These are phyloP conservation scores for Esox lucius DNA, from an alignment of 2,797 vertebrate genomes.

Conservation along the genomic window DNA sequence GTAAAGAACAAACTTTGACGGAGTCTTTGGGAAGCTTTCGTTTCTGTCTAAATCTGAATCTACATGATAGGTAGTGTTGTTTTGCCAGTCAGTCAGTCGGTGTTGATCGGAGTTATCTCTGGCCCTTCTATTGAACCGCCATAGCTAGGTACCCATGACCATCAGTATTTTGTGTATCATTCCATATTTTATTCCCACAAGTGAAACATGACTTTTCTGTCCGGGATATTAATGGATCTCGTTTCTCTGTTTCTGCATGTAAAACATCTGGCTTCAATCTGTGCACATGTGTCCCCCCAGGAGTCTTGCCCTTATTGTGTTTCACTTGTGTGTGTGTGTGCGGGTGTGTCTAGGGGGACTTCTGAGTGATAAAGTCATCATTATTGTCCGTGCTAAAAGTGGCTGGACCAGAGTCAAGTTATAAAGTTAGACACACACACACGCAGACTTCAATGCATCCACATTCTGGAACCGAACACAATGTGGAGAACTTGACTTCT, in stretches of 20 bases:
- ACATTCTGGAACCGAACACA: constrained; percentile 23
- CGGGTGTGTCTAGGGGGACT: not conserved
- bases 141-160: not conserved
- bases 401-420: constrained; percentile 5
- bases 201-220: not conserved
- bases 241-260: constrained; percentile 38
- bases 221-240: constrained; percentile 51
- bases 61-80: constrained; percentile 52
- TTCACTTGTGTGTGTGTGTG: constrained; percentile 45
- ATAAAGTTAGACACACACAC: not conserved
- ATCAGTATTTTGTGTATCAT: constrained; percentile 18
- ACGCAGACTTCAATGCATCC: constrained; percentile 16
- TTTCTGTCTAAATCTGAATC: constrained; percentile 54
- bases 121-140: not conserved
- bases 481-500: not conserved
- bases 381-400: not conserved
- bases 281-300: constrained; percentile 33
- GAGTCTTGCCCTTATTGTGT: constrained; percentile 55
- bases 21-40: constrained; percentile 42
- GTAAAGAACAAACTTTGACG: constrained; percentile 35
- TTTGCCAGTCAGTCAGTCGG: constrained; percentile 26
- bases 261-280: constrained; percentile 70
- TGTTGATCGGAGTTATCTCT: not conserved
- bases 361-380: constrained; percentile 11
- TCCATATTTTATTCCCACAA: constrained; percentile 12